Base-by-base conservation (phyloP, 2,888 invertebrate genomes). In the Tupiocoris notatus region DNA sequence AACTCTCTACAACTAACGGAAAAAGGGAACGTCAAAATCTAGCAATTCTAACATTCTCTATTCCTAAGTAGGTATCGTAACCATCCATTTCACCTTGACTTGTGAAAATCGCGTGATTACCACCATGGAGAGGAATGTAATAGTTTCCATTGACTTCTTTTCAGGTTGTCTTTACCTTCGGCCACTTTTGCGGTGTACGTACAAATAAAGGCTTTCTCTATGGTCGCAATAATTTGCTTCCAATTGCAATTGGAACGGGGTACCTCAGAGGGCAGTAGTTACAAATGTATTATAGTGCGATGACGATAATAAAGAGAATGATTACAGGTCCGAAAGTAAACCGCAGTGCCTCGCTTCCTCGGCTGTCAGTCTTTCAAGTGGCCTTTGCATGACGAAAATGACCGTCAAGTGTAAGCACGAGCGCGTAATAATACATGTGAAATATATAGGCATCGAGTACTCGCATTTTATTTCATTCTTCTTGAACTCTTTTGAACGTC, bases 311-410 rank as follows among this genome's bases (percentile, higher is more conserved):
- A 39, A 39, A 39, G 12, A 39, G 39, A 7, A 39, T 39, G 39
- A 39, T 39, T 39, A 39, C 39, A 39, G 39, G 39, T 3, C 39
- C 12, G 6, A 39, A 39, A 39, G 39, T 12, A 39, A 39, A 39
- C 39, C 39, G 39, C 39, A 39, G n/a, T n/a, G n/a, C n/a, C n/a
- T n/a, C n/a, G n/a, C n/a, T n/a, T n/a, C n/a, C n/a, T n/a, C n/a
- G n/a, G n/a, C 39, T 39, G 39, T 39, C 39, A 39, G 39, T 39
- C 39, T 39, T 21, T 12, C 63, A 21, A 63, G 3, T 16, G 22
- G 63, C 63, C 63, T 63, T 63, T 63, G 63, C 63, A 21, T 63
- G 63, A 20, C 21, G 63, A 63, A 63, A 21, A 21, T 63, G 21
- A 21, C 21, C 18, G 63, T 22, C 22, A 21, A 16, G 20, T 21